phyloP scores from a whole-genome alignment of 64 coral and sea anemone species.

The Montipora sp. region DNA sequence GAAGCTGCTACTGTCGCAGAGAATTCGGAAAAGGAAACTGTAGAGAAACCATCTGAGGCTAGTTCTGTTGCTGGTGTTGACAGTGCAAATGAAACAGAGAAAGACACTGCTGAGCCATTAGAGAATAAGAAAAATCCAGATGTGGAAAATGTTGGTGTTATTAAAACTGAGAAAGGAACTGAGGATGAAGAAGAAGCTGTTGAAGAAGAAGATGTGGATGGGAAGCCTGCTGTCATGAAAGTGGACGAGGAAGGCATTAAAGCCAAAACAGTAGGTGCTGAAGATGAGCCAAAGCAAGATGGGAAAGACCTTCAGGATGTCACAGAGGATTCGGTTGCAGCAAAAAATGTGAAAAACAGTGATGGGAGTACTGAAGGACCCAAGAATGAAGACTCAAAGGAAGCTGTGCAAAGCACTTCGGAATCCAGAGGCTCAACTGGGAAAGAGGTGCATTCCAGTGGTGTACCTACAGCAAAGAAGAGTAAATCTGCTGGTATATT shows the following conservation, averaged over 20 bases:
- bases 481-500: constrained; percentile 16
- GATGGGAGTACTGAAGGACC: neutral
- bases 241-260: neutral
- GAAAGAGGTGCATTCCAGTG: neutral
- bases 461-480: constrained; percentile 11
- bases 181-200: neutral
- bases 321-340: neutral
- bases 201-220: neutral
- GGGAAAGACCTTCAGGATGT: neutral
- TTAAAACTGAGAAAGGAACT: neutral
- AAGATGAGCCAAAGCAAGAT: constrained; percentile 5
- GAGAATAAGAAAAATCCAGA: neutral
- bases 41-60: neutral
- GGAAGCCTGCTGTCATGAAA: neutral
- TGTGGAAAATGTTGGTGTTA: neutral
- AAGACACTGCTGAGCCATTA: neutral
- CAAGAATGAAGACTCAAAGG: neutral
- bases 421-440: neutral
- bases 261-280: neutral
- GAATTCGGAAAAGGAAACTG: neutral
- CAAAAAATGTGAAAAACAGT: neutral
- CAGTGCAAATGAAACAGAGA: neutral
- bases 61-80: neutral
- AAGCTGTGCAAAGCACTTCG: neutral
- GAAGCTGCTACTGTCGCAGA: neutral